These are phyloP conservation scores for Andrena marginata DNA, from an alignment of 2,888 invertebrate genomes.

Conservation along the genomic window DNA sequence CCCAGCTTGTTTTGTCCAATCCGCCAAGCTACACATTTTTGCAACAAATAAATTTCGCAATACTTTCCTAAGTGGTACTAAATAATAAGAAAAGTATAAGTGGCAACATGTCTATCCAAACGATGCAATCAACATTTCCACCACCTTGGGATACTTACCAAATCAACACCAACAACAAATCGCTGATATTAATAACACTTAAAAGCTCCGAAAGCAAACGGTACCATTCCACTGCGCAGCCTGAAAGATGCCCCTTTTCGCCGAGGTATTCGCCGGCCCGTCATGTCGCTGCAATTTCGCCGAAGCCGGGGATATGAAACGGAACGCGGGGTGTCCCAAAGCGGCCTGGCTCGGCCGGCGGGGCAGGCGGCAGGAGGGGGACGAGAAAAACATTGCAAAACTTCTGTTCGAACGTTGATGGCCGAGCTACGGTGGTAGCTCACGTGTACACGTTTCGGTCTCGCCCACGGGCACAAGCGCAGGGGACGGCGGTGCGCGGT, in stretches of 20 bases:
- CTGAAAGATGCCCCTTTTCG: slow-evolving; percentile 5
- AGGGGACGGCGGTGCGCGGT: slow-evolving; percentile 25
- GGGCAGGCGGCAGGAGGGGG: neutral
- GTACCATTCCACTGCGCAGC: neutral
- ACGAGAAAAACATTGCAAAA: slow-evolving; percentile 55
- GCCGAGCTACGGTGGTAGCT: neutral
- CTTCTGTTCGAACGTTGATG: slow-evolving; percentile 31
- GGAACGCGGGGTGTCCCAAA: neutral
- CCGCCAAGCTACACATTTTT: no score
- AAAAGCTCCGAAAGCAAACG: neutral
- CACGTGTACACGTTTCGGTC: slow-evolving; percentile 35
- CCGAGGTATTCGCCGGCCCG: neutral
- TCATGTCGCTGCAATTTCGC: slow-evolving; percentile 12
- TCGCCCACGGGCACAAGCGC: slow-evolving; percentile 34
- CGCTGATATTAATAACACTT: neutral
- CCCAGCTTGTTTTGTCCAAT: no score
- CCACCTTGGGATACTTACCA: no score
- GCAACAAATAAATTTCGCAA: no score
- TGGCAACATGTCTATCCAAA: no score
- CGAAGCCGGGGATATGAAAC: slow-evolving; percentile 14
- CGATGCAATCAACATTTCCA: no score
- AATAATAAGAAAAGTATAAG: no score
- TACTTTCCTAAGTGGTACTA: no score
- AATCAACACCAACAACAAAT: no score
- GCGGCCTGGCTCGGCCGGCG: no score